Evolutionary conservation across 37 sponge, comb jelly and placozoan genomes (phyloP).

Genomic region (Corticium candelabrum): DNA sequence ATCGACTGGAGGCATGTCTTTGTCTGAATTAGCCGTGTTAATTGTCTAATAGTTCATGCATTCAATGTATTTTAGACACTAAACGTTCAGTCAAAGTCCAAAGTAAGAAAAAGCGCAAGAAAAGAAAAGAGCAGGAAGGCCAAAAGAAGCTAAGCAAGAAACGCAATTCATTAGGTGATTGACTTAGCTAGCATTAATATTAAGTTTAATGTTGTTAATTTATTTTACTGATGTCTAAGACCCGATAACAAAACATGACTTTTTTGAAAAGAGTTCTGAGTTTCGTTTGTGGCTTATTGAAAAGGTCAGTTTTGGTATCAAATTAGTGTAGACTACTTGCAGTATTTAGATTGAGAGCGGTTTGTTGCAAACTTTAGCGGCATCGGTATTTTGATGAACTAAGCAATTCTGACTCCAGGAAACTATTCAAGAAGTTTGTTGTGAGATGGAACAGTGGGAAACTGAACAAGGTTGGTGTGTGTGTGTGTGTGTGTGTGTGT

Average conservation of each 20-base stretch:
- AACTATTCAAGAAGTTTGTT: constrained; percentile 72
- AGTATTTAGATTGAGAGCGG: too few relatives aligned
- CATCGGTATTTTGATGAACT: constrained; percentile 50
- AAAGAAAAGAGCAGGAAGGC: background rate
- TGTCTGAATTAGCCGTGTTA: too few relatives aligned
- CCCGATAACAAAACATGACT: constrained; percentile 51
- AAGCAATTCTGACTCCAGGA: constrained; percentile 44
- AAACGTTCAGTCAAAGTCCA: too few relatives aligned
- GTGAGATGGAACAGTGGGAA: constrained; percentile 59
- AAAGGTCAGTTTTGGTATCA: constrained; percentile 30
- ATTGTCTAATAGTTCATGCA: too few relatives aligned
- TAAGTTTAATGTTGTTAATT: too few relatives aligned
- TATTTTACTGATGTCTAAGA: too few relatives aligned
- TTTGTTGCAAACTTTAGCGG: constrained; percentile 6
- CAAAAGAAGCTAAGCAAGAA: background rate
- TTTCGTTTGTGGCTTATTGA: constrained; percentile 68
- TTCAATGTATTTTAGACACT: too few relatives aligned
- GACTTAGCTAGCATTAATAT: too few relatives aligned
- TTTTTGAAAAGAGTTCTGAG: constrained; percentile 63
- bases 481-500: too few relatives aligned
- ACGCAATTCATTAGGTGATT: too few relatives aligned
- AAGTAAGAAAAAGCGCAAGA: constrained; percentile 16
- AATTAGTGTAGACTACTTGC: background rate
- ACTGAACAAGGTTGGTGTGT: constrained; percentile 49
- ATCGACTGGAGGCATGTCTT: too few relatives aligned